Base-by-base conservation (phyloP, 2,888 invertebrate species). In the Eubasilissa splendida region DNA sequence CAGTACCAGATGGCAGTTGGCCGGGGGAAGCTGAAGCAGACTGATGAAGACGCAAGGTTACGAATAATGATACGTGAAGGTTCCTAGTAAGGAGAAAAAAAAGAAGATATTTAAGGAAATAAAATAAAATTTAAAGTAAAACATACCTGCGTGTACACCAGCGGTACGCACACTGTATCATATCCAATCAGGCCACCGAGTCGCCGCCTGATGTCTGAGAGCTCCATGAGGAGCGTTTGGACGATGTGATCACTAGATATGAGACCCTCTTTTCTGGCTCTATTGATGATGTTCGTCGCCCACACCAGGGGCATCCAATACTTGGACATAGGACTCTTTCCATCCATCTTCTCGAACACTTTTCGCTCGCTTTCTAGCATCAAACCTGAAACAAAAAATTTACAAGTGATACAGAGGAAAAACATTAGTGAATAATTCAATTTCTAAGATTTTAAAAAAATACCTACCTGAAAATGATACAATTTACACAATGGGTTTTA, bases 221-320 rank as follows among this genome's bases (percentile, higher is more conserved):
- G 90, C 87, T 97, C 97, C 84, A 95, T 94, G 78, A 97, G 90
- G 83, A 98, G 92, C 2, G 97, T 97, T 88, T 97, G 96, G 10
- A 98, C 96, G 84, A 98, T 96, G 85, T 97, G 97, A 88, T 98
- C 98, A 85, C 95, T 96, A 71, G 93, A 92, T 84, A 97, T 97
- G 79, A 96, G 90, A 0, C 94, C 94, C 85, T 97, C 97, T 86
- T 95, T 95, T 81, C 96, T 90, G 4, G 97, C 96, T 80, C 96
- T 91, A 88, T 96, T 96, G 84, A 97, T 96, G 83, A 97, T 96
- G 87, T 96, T 96, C 5, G 96, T 96, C 63, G 97, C 97, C 97
- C 97, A 97, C 14, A 96, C 96, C 76, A 97, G 89, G 0, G 97
- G 97, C 95, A 97, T 96, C 97, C 97, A 97, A 87, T 97, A 97